These are phyloP conservation scores for human (Homo sapiens) DNA, from an alignment of 2,113 vertebrate species.

Conservation along the genomic window GRCh38 chr17:63859001-63859500, in stretches of 20 bases:
- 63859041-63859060: background rate
- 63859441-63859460: conserved; percentile 50
- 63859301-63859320: conserved; percentile 71
- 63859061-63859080: background rate
- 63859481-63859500: conserved; percentile 50
- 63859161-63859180: background rate
- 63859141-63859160: background rate
- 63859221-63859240: background rate
- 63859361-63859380: conserved; percentile 59
- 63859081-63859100: background rate
- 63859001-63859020: background rate
- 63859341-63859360: conserved; percentile 57
- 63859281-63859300: conserved; percentile 21
- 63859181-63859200: background rate
- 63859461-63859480: conserved; percentile 24
- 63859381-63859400: conserved; percentile 65
- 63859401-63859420: conserved; percentile 64
- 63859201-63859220: background rate
- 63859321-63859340: conserved; percentile 65
- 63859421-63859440: conserved; percentile 55
- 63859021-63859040: background rate
- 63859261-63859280: background rate
- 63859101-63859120: background rate
- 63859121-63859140: background rate
- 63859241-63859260: background rate